Conservation (phyloP, 1,140 invertebrate species). For the Caenorhabditis briggsae region DNA sequence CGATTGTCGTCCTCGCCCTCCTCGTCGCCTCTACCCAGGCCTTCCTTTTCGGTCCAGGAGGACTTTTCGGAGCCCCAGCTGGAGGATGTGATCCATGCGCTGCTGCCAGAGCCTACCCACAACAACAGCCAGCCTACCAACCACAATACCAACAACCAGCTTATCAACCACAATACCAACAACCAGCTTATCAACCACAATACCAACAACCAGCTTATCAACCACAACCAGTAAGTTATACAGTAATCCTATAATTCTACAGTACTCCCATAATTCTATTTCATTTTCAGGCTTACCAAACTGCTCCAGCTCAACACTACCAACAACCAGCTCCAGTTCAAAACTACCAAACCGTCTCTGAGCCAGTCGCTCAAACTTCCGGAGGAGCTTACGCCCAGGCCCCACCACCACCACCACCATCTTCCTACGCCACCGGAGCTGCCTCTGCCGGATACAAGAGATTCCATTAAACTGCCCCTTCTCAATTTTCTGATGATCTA, state of each 20-base stretch:
- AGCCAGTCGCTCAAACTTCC: slow-evolving; percentile 35
- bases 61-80: slow-evolving; percentile 34
- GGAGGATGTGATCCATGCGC: slow-evolving; percentile 49
- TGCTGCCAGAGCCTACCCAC: slow-evolving; percentile 51
- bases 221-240: no score
- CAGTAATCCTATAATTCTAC: no score
- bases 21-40: slow-evolving; percentile 48
- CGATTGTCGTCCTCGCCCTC: slow-evolving; percentile 11
- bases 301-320: slow-evolving; percentile 31
- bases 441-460: slow-evolving; percentile 34
- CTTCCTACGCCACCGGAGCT: slow-evolving; percentile 28
- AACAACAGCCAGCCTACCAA: slow-evolving; percentile 47
- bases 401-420: slow-evolving; percentile 51
- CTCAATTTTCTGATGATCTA: slow-evolving; percentile 30
- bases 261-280: background rate
- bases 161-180: background rate
- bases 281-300: slow-evolving; percentile 26
- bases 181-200: background rate
- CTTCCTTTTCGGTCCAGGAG: slow-evolving; percentile 57
- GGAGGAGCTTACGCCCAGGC: slow-evolving; percentile 28
- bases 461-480: slow-evolving; percentile 17
- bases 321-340: slow-evolving; percentile 38
- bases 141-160: slow-evolving; percentile 35
- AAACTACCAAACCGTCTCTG: slow-evolving; percentile 33
- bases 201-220: no score